A percentile compares a stretch with the other conserved stretches of the same genome.
Evolutionary conservation across 92 coral and sea anemone species (phyloP).

Genomic region (Siderastrea radians): DNA sequence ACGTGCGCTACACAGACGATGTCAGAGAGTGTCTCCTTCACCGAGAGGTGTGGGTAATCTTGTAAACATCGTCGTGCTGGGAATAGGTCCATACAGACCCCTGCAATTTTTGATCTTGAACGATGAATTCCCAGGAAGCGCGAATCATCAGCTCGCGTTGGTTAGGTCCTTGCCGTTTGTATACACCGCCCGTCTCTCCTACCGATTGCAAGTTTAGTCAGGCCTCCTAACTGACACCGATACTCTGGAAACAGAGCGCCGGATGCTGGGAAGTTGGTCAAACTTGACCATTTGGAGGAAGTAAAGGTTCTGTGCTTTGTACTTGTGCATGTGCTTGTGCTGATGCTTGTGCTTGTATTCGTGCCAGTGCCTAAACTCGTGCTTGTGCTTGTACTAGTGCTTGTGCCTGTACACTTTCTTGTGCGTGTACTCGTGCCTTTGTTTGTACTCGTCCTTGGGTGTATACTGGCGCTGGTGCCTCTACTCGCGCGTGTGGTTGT

Average conservation of each 20-base stretch:
- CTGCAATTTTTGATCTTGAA: conserved; percentile 58
- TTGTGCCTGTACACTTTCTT: too few relatives aligned
- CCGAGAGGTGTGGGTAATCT: conserved; percentile 58
- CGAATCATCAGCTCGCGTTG: conserved; percentile 69
- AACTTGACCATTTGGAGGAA: conserved; percentile 48
- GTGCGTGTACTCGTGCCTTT: too few relatives aligned
- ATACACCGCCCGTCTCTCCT: conserved; percentile 68
- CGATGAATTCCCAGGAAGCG: conserved; percentile 80
- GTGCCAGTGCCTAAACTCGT: too few relatives aligned
- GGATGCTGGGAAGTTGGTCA: conserved; percentile 72
- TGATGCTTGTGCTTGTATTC: too few relatives aligned
- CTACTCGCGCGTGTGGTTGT: too few relatives aligned
- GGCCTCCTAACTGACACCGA: conserved; percentile 57
- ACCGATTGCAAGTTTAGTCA: conserved; percentile 79
- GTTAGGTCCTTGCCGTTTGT: conserved; percentile 48
- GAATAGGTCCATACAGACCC: not conserved
- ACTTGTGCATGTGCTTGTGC: too few relatives aligned
- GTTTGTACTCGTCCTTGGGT: too few relatives aligned
- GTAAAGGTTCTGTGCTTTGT: not conserved
- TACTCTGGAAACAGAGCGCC: conserved; percentile 55
- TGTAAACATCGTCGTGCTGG: conserved; percentile 46
- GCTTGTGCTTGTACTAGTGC: too few relatives aligned
- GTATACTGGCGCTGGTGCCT: too few relatives aligned
- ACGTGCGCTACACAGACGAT: conserved; percentile 77
- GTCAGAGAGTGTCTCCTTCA: conserved; percentile 59